Conservation (phyloP, 2,888 invertebrate species). For the Cyaniris semiargus region DNA sequence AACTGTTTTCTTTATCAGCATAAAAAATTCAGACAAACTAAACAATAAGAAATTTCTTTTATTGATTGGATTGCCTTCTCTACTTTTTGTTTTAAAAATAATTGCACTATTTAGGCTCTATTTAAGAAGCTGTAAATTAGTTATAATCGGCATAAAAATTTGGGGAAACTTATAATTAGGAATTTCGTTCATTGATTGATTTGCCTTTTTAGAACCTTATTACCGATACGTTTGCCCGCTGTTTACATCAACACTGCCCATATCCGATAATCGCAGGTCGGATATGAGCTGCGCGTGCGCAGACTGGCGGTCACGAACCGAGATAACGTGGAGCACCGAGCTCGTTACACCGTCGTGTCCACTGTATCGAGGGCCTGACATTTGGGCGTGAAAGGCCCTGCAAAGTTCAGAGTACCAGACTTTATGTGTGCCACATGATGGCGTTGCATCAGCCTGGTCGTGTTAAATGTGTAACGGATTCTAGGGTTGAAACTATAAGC, state of each 20-base stretch:
- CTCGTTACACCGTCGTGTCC: conserved; percentile 8
- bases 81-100: too few relatives aligned
- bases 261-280: neutral
- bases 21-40: too few relatives aligned
- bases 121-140: too few relatives aligned
- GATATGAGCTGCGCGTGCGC: neutral
- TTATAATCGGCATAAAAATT: too few relatives aligned
- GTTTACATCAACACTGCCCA: neutral
- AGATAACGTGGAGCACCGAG: neutral
- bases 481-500: neutral
- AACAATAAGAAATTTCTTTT: neutral
- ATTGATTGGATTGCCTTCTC: neutral
- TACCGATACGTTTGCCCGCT: neutral
- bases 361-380: conserved; percentile 6
- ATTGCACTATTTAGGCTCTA: too few relatives aligned
- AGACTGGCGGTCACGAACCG: neutral
- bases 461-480: neutral
- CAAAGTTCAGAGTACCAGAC: neutral
- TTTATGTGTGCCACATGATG: neutral
- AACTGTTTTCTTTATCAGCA: too few relatives aligned
- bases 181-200: neutral
- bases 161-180: too few relatives aligned
- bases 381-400: conserved; percentile 4
- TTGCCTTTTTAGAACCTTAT: neutral
- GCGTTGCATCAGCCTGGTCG: neutral